A percentile compares a stretch with the other conserved stretches of the same genome.
Evolutionary conservation across 2,888 invertebrate genomes (phyloP).

Genomic region (Mechanitis mazaeus): DNA sequence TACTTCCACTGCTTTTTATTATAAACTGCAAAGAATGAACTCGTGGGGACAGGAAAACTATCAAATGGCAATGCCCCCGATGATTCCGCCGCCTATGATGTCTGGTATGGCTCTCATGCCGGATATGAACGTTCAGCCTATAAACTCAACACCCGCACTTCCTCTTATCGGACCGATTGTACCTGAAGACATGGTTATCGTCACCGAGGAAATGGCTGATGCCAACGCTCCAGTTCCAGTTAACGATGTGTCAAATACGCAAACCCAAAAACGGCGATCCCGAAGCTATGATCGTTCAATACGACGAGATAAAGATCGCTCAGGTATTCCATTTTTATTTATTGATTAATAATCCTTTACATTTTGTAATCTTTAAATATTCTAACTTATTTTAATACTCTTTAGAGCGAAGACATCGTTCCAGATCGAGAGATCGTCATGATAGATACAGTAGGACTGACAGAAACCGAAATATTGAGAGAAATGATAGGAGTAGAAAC

Average conservation of each 20-base stretch:
- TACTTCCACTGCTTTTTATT: no score
- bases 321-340: conserved; percentile 15
- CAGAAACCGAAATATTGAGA: conserved; percentile 28
- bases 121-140: conserved; percentile 23
- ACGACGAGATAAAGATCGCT: conserved; percentile 22
- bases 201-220: conserved; percentile 9
- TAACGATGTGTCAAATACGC: conserved; percentile 24
- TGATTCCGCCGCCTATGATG: conserved; percentile 20
- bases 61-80: conserved; percentile 15
- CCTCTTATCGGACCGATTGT: conserved; percentile 32
- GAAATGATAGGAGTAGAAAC: conserved; percentile 26
- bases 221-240: conserved; percentile 8
- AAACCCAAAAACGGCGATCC: conserved; percentile 17
- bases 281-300: conserved; percentile 14
- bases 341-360: neutral
- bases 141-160: conserved; percentile 19
- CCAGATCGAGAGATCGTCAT: conserved; percentile 35
- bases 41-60: conserved; percentile 28
- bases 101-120: conserved; percentile 30
- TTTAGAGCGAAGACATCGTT: conserved; percentile 30
- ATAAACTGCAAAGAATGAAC: conserved; percentile 18
- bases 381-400: neutral
- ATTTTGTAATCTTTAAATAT: no score
- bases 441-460: conserved; percentile 28
- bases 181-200: conserved; percentile 29